phyloP scores from a whole-genome alignment of 2,888 invertebrate species.

The Eupithecia tripunctaria region DNA sequence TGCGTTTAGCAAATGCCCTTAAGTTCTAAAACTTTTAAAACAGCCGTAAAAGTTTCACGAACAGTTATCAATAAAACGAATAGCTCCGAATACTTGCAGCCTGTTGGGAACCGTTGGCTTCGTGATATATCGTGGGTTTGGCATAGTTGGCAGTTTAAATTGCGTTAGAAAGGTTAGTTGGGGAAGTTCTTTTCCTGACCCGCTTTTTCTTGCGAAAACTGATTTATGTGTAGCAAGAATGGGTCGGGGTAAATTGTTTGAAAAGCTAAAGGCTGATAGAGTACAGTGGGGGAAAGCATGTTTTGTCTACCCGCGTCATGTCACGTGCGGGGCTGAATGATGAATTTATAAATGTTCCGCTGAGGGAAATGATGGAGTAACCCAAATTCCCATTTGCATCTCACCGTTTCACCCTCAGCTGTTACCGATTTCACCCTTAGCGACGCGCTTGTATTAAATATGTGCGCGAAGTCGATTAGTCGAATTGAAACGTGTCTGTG shows the following conservation, averaged over 20 bases:
- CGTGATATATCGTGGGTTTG: conserved; percentile 14
- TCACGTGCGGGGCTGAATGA: background rate
- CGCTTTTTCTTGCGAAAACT: conserved; percentile 8
- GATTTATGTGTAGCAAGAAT: background rate
- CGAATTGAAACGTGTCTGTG: conserved; percentile 11
- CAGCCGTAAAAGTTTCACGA: conserved; percentile 5
- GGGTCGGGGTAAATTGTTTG: background rate
- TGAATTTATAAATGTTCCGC: background rate
- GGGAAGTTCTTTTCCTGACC: background rate
- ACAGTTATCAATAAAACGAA: conserved; percentile 21
- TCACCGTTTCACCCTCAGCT: background rate
- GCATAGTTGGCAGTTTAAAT: conserved; percentile 17
- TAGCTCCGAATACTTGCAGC: conserved; percentile 11
- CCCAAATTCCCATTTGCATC: background rate
- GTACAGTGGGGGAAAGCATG: background rate
- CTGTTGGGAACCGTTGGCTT: conserved; percentile 20
- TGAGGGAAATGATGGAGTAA: background rate
- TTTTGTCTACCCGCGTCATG: background rate
- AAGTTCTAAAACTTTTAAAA: conserved; percentile 18
- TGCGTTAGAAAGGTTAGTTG: background rate
- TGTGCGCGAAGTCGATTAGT: conserved; percentile 8
- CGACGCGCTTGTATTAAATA: conserved; percentile 7
- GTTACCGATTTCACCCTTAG: background rate
- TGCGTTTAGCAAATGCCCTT: background rate
- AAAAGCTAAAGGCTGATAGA: conserved; percentile 1